A percentile compares a stretch with the other conserved stretches of the same genome.
Evolutionary conservation across 2,113 vertebrate genomes (phyloP).

Genomic region (Neotoma lepida): DNA sequence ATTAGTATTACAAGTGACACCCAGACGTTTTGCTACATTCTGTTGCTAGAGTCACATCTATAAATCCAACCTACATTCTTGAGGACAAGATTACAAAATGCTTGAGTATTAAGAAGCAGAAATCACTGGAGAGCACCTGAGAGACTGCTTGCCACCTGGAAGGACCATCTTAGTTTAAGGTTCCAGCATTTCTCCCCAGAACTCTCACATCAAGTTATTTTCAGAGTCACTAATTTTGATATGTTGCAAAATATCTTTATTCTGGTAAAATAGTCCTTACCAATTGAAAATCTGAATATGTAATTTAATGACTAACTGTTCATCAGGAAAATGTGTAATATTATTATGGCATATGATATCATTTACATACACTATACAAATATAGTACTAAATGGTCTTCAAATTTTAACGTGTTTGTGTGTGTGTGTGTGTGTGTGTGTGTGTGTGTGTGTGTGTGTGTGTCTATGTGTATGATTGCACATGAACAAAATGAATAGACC

Average conservation of each 20-base stretch:
- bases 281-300: background rate
- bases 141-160: background rate
- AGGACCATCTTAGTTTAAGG: background rate
- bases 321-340: background rate
- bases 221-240: slow-evolving; percentile 42
- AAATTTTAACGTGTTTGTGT: background rate
- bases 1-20: background rate
- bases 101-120: background rate
- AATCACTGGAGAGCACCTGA: background rate
- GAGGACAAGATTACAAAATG: background rate
- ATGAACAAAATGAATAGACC: background rate
- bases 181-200: background rate
- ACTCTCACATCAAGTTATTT: background rate
- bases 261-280: background rate
- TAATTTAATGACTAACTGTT: slow-evolving; percentile 4
- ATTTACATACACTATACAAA: background rate
- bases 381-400: background rate
- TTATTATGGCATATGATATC: background rate
- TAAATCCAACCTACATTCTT: background rate
- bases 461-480: background rate
- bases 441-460: background rate
- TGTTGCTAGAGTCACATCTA: background rate
- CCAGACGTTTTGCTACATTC: background rate
- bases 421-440: background rate
- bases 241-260: slow-evolving; percentile 6